Evolutionary conservation across 2,888 invertebrate genomes (phyloP).

Genomic region (Mellilla xanthometata): DNA sequence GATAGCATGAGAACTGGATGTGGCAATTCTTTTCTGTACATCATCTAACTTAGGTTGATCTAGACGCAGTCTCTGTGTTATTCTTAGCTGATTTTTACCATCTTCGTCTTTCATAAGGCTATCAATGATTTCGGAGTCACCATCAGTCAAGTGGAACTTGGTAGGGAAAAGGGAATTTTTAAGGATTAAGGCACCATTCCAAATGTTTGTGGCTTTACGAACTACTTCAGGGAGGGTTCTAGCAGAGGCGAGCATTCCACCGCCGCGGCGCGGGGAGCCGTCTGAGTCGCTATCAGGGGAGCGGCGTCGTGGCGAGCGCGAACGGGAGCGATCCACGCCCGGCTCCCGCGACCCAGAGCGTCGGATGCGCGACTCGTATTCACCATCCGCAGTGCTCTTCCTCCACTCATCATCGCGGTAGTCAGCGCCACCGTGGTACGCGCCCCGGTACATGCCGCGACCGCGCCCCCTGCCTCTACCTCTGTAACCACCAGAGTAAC

Average conservation of each 20-base stretch:
- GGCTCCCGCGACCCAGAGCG: conserved; percentile 88
- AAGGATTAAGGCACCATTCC: conserved; percentile 98
- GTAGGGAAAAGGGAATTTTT: conserved; percentile 98
- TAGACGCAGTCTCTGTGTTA: conserved; percentile 95
- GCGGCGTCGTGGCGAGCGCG: conserved; percentile 87
- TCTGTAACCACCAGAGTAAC: conserved; percentile 79
- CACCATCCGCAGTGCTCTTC: conserved; percentile 85
- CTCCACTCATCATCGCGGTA: conserved; percentile 88
- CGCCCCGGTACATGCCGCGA: conserved; percentile 87
- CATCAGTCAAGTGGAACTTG: conserved; percentile 96
- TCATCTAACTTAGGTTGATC: conserved; percentile 98
- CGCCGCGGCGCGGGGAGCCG: conserved; percentile 87
- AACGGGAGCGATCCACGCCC: conserved; percentile 88
- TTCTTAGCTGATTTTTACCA: conserved; percentile 95
- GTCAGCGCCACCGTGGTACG: conserved; percentile 84
- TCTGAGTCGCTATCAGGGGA: conserved; percentile 93
- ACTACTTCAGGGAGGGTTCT: conserved; percentile 93
- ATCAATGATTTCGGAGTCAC: conserved; percentile 96
- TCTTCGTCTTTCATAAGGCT: conserved; percentile 97
- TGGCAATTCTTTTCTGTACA: conserved; percentile 95
- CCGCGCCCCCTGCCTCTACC: conserved; percentile 88
- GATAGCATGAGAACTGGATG: conserved; percentile 95
- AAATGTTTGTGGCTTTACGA: conserved; percentile 91
- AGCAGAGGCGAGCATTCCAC: conserved; percentile 88
- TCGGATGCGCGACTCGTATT: conserved; percentile 84